A percentile compares a stretch with the other conserved stretches of the same genome.
These are phyloP conservation scores for Callipepla squamata DNA, from an alignment of 2,113 vertebrate species.

Conservation along the genomic window DNA sequence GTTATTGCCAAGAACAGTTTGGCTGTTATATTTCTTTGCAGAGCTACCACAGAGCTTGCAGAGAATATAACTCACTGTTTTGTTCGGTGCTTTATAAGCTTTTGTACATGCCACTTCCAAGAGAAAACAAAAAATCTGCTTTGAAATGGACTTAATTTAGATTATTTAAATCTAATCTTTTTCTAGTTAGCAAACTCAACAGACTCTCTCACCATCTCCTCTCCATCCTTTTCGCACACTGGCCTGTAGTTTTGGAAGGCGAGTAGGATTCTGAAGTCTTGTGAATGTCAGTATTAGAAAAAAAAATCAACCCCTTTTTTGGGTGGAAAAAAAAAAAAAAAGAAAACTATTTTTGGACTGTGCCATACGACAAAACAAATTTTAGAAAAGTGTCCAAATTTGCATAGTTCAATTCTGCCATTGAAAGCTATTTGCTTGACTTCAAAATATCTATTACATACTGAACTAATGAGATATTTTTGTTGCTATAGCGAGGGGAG, in stretches of 20 bases:
- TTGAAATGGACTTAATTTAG: background rate
- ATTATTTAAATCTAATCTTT: background rate
- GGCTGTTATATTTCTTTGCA: conserved; percentile 1
- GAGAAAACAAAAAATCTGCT: background rate
- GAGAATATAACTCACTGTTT: background rate
- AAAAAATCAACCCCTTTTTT: background rate
- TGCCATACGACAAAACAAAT: background rate
- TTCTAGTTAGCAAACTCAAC: background rate
- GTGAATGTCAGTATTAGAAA: background rate
- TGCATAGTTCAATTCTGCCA: background rate
- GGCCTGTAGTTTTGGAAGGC: background rate
- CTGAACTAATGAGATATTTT: background rate
- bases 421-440: background rate
- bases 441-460: background rate
- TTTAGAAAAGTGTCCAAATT: background rate
- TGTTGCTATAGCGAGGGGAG: background rate
- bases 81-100: background rate
- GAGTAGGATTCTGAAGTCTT: background rate
- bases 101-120: background rate
- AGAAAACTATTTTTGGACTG: background rate
- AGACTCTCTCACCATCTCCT: background rate
- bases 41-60: background rate
- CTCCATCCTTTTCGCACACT: background rate
- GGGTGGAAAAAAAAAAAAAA: background rate
- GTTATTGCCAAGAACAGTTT: background rate